Evolutionary conservation across 2,113 vertebrate genomes (phyloP).

Genomic region (Copsychus sechellarum): DNA sequence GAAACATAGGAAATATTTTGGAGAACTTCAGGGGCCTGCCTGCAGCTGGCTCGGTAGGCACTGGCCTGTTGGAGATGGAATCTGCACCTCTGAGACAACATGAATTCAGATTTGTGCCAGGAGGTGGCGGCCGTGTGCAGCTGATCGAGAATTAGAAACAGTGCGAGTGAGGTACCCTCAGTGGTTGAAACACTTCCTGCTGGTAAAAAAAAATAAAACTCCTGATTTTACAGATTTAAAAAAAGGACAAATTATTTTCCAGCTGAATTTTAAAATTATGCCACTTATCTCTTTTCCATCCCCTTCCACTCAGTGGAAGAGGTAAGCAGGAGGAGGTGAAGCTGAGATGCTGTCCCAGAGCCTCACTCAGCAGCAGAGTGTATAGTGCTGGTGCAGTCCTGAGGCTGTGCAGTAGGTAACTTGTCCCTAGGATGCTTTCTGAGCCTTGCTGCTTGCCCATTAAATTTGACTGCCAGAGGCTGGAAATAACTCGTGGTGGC

Average conservation of each 20-base stretch:
- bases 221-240: neutral
- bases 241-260: neutral
- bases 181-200: neutral
- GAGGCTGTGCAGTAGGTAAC: neutral
- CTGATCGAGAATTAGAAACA: accelerated
- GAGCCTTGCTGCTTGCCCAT: neutral
- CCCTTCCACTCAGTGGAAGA: neutral
- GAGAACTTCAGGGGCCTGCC: neutral
- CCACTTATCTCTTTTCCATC: neutral
- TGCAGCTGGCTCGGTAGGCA: neutral
- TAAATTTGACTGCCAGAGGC: neutral
- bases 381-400: neutral
- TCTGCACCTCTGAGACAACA: accelerated
- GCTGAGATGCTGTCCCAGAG: neutral
- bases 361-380: accelerated
- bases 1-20: neutral
- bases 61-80: too few species aligned
- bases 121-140: slow-evolving; percentile 34
- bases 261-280: neutral
- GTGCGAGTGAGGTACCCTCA: accelerated
- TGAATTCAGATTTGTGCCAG: neutral
- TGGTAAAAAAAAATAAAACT: neutral
- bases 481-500: neutral
- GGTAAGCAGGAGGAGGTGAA: neutral
- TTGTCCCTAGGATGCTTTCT: neutral